Percentiles rank a stretch among this genome's conserved stretches.
These are phyloP conservation scores for Capitulum mitella DNA, from an alignment of 2,888 invertebrate species.

Conservation along the genomic window DNA sequence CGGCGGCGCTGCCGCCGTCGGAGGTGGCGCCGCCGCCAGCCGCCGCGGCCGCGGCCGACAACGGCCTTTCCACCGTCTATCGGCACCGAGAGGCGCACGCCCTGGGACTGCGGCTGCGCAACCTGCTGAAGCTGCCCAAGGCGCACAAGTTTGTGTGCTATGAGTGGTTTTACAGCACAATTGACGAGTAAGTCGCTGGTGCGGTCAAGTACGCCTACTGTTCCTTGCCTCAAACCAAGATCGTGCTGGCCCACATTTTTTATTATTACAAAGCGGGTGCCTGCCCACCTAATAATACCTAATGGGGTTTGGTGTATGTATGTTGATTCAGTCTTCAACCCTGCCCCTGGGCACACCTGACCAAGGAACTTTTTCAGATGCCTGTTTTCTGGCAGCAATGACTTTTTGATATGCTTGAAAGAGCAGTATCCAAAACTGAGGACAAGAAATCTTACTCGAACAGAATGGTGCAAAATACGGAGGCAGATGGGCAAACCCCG, in stretches of 20 bases:
- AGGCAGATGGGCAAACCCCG: constrained; percentile 96
- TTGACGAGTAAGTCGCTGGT: constrained; percentile 76
- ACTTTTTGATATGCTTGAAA: constrained; percentile 85
- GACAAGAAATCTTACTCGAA: constrained; percentile 70
- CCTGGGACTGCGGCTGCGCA: constrained; percentile 78
- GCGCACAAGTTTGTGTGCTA: constrained; percentile 99
- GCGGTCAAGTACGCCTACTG: no score
- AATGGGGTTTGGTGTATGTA: no score
- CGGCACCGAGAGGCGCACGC: constrained; percentile 57
- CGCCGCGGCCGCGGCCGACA: neutral
- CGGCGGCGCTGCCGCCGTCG: constrained; percentile 2
- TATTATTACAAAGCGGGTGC: no score
- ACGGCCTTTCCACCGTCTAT: neutral
- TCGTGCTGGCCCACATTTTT: no score
- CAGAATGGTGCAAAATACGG: constrained; percentile 92
- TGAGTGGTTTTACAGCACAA: constrained; percentile 99
- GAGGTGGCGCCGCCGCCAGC: constrained; percentile 5
- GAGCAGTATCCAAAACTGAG: constrained; percentile 90
- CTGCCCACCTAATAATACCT: no score
- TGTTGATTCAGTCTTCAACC: no score
- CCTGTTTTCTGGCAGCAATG: constrained; percentile 90
- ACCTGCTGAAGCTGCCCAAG: constrained; percentile 92
- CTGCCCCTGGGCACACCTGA: no score
- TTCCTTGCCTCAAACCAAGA: no score
- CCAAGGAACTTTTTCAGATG: constrained; percentile 49